Evolutionary conservation across 2,797 vertebrate species (phyloP), one percentile per base, ranked within the genome.

Genomic region (Hephaestus fuliginosus): DNA sequence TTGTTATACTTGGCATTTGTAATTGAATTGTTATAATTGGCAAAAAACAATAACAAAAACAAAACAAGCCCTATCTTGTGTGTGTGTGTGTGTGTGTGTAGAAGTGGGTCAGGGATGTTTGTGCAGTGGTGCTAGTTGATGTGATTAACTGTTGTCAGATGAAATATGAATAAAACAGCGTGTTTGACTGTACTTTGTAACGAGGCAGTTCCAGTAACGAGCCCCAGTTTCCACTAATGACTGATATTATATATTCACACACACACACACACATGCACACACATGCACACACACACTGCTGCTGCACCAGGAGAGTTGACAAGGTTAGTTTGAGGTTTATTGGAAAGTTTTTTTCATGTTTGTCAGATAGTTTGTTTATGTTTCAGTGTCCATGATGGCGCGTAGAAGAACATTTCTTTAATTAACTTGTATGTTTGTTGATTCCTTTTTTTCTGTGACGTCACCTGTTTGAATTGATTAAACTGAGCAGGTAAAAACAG

Each of bases 121-220:
- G 82, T 78, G 77, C 58, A 70, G 65, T 11, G 30, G 52, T 56
- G 46, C 62, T 81, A 25, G 70, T 65, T 85, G 80, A 82, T 84
- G 76, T 73, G 56, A 85, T 84, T 77, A 87, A 87, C 75, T 62
- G 70, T 55, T 72, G 52, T 70, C 61, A 69, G 57, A 76, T 76
- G 76, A 80, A 76, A 75, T 76, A 87, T 88, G 73, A 91, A 88
- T 83, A 86, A 88, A 88, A 84, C 81, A 80, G 28, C 58, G 36
- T 78, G 65, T 79, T 71, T 82, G 41, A 75, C 48, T 69, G 63
- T 65, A 73, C 12, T 82, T 80, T 77, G 83, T 83, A 76, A 85
- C 17, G 20, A 80, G 70, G 63, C 61, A n/a, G 74, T 18, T 81
- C 60, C 71, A 71, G 85, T 80, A 86, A 80, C 70, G 49, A 88